Evolutionary conservation across 1,140 invertebrate species (phyloP).

Genomic region (Dysdera silvatica): DNA sequence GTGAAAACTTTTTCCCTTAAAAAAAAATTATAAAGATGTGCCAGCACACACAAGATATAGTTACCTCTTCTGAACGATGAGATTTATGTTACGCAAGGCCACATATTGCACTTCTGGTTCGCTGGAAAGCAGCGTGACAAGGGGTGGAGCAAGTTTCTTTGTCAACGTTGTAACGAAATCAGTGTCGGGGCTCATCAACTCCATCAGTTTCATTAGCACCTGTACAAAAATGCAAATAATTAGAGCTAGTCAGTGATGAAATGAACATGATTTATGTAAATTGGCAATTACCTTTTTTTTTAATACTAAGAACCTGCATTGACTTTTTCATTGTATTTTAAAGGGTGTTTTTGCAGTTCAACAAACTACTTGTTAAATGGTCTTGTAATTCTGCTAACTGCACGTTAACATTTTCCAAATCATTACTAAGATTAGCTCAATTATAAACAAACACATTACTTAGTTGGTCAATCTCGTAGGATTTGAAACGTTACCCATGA

Average conservation of each 20-base stretch:
- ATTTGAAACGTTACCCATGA: no score
- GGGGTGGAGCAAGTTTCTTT: conserved; percentile 96
- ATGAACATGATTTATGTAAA: not conserved
- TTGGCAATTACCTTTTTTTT: no score
- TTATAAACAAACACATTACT: no score
- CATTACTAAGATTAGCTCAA: no score
- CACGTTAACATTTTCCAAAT: no score
- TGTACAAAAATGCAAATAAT: conserved; percentile 24
- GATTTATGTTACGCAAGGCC: conserved; percentile 94
- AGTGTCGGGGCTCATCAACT: conserved; percentile 81
- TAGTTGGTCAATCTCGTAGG: no score
- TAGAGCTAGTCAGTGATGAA: not conserved
- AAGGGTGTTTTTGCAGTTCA: no score
- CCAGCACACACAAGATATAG: not conserved
- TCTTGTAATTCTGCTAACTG: no score
- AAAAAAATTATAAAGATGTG: not conserved
- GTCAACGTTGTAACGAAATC: conserved; percentile 91
- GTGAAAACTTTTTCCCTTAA: not conserved
- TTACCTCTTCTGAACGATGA: conserved; percentile 91
- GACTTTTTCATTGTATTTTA: no score
- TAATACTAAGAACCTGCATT: no score
- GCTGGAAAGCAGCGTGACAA: conserved; percentile 93
- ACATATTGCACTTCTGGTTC: conserved; percentile 99
- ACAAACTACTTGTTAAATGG: no score
- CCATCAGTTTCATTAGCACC: conserved; percentile 87